Percentiles rank a stretch among this genome's conserved stretches.
These are phyloP conservation scores for Netelia virgata DNA, from an alignment of 2,888 invertebrate species.

Conservation along the genomic window DNA sequence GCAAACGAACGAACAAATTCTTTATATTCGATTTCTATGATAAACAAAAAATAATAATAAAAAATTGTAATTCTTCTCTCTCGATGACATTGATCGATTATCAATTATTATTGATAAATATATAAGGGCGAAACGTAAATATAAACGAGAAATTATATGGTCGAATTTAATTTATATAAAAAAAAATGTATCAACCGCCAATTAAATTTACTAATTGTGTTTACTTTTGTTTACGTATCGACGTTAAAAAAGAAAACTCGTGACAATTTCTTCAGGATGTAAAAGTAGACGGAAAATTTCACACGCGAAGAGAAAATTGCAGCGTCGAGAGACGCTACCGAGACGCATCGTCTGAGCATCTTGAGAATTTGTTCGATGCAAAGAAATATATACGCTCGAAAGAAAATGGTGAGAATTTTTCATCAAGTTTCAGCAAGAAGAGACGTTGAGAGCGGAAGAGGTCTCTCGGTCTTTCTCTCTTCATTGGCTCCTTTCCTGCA, in stretches of 20 bases:
- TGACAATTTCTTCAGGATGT: neutral
- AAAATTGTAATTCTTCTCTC: too few species aligned
- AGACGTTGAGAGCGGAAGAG: conserved; percentile 50
- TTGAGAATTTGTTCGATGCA: conserved; percentile 40
- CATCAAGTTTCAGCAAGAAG: conserved; percentile 47
- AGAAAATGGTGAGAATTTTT: conserved; percentile 61
- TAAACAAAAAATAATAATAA: too few species aligned
- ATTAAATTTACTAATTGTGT: too few species aligned
- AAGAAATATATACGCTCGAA: neutral
- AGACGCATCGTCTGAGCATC: conserved; percentile 8
- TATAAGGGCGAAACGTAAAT: too few species aligned
- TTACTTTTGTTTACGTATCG: too few species aligned
- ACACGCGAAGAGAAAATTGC: neutral
- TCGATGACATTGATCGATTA: too few species aligned
- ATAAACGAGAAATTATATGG: too few species aligned
- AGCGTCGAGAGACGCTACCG: neutral
- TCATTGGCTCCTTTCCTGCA: conserved; percentile 39
- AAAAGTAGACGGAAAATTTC: neutral
- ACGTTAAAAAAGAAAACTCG: too few species aligned
- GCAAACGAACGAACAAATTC: too few species aligned
- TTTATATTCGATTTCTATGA: too few species aligned
- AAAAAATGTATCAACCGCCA: too few species aligned
- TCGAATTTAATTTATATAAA: neutral
- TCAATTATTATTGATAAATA: too few species aligned
- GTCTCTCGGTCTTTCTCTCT: conserved; percentile 23